These are phyloP conservation scores for Muscina levida DNA, from an alignment of 2,888 invertebrate species.

Conservation along the genomic window DNA sequence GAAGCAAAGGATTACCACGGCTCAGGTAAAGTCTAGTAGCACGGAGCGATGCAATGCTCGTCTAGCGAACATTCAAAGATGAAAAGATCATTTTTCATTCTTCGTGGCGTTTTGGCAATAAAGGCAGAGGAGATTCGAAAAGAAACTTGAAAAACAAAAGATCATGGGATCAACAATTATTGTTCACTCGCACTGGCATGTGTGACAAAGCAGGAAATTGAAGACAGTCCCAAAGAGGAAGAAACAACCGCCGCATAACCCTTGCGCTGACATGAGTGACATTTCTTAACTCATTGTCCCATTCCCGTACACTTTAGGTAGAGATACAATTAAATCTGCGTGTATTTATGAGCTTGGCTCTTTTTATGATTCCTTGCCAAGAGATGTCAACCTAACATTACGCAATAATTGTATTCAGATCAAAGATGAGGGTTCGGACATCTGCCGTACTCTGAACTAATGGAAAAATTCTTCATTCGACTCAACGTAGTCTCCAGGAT, in stretches of 20 bases:
- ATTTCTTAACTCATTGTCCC: conserved; percentile 55
- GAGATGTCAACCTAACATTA: conserved; percentile 23
- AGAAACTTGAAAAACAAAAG: conserved; percentile 58
- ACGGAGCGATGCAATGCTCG: conserved; percentile 6
- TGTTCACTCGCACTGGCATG: conserved; percentile 13
- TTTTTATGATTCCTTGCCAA: conserved; percentile 9
- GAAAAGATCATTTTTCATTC: conserved; percentile 60
- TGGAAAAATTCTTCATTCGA: neutral
- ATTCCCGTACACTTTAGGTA: conserved; percentile 23
- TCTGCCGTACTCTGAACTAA: conserved; percentile 18
- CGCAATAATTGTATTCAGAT: neutral
- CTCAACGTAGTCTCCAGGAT: neutral
- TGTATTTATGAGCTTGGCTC: neutral
- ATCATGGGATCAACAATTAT: conserved; percentile 61
- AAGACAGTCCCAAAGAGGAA: conserved; percentile 48
- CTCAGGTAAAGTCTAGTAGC: conserved; percentile 48
- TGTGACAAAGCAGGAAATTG: conserved; percentile 58
- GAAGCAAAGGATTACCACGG: conserved; percentile 49
- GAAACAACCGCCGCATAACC: conserved; percentile 42
- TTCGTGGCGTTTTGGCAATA: conserved; percentile 32
- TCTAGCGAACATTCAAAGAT: conserved; percentile 35
- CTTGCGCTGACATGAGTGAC: conserved; percentile 63
- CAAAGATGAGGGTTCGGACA: conserved; percentile 8
- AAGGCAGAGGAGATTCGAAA: conserved; percentile 30
- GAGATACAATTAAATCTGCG: neutral